phyloP scores from a whole-genome alignment of 2,113 vertebrate species.

The Macquaria ambigua region DNA sequence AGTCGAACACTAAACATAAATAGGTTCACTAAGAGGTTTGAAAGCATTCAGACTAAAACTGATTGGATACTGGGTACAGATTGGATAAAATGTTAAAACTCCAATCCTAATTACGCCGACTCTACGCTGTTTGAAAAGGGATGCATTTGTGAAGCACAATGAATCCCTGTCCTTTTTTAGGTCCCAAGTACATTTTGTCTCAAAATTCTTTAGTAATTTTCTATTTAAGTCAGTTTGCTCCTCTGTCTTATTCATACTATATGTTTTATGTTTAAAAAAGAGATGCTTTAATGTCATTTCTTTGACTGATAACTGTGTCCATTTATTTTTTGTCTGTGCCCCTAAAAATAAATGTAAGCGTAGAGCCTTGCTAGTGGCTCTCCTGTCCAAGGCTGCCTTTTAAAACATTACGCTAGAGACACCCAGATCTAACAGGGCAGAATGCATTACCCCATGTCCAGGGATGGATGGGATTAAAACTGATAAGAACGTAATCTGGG shows the following conservation, averaged over 20 bases:
- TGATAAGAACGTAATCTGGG: neutral
- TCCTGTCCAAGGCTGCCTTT: neutral
- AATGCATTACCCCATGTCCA: neutral
- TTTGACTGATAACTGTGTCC: no score
- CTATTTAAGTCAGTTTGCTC: no score
- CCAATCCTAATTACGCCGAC: no score
- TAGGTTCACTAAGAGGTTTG: neutral
- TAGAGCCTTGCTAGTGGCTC: neutral
- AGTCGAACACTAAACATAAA: neutral
- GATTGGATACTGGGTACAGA: neutral
- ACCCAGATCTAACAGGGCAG: neutral
- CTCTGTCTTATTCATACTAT: no score
- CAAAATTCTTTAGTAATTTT: no score
- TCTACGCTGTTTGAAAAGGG: neutral
- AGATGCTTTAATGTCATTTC: no score
- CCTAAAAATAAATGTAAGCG: neutral
- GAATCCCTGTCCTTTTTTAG: neutral
- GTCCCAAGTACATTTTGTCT: no score
- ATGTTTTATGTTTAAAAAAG: no score
- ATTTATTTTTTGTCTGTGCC: neutral
- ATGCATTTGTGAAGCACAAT: neutral
- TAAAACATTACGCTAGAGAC: neutral
- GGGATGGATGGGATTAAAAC: constrained; percentile 9
- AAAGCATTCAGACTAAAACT: neutral
- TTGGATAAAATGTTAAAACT: no score